Conservation (phyloP, 1,140 invertebrate species). For the Aphaenogaster floridana region DNA sequence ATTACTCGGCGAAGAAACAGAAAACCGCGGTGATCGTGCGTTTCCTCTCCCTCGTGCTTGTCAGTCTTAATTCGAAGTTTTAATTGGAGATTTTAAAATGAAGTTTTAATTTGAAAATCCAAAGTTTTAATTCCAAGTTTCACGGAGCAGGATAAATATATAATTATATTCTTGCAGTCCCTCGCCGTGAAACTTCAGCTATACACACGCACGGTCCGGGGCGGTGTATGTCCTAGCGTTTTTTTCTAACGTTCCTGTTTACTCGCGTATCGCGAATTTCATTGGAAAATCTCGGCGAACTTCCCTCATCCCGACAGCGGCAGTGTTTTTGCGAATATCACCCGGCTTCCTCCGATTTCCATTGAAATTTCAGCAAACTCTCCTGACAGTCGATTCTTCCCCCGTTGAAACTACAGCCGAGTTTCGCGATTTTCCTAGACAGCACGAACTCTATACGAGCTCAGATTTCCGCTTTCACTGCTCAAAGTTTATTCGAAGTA, state of each 20-base stretch:
- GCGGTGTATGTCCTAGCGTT: neutral
- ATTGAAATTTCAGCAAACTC: slow-evolving; percentile 49
- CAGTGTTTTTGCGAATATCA: slow-evolving; percentile 43
- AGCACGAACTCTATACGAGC: neutral
- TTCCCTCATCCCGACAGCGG: slow-evolving; percentile 13
- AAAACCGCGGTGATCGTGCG: neutral
- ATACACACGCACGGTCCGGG: neutral
- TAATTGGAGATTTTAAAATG: slow-evolving; percentile 40
- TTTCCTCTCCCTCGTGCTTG: neutral
- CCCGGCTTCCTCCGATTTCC: slow-evolving; percentile 22
- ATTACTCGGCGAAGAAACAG: slow-evolving; percentile 33
- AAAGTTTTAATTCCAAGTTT: slow-evolving; percentile 48
- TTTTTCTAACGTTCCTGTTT: slow-evolving; percentile 29
- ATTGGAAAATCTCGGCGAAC: slow-evolving; percentile 35
- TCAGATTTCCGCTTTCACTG: slow-evolving; percentile 37
- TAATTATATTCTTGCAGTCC: slow-evolving; percentile 53
- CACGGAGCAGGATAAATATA: slow-evolving; percentile 46
- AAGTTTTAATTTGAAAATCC: slow-evolving; percentile 43
- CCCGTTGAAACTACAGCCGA: slow-evolving; percentile 28
- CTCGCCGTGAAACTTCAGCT: slow-evolving; percentile 5
- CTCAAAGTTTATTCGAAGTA: slow-evolving; percentile 37
- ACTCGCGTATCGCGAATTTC: slow-evolving; percentile 24
- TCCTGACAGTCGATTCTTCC: slow-evolving; percentile 40
- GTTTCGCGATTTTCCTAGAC: slow-evolving; percentile 50
- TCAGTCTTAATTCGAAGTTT: slow-evolving; percentile 55